Base-by-base conservation (phyloP, 2,113 vertebrate genomes). In the Lepidothrix coronata region DNA sequence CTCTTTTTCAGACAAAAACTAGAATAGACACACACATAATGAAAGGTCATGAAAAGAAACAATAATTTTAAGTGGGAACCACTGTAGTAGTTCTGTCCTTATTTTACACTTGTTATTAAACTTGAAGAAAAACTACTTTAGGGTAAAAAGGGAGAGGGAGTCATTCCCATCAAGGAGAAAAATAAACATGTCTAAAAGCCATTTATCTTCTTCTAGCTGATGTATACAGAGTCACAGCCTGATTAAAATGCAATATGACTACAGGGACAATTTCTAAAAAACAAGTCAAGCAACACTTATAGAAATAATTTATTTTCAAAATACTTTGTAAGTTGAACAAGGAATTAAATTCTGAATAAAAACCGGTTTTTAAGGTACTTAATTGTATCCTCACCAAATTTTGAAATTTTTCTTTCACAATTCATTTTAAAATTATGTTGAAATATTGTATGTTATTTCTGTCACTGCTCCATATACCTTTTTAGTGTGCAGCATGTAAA, bases 231-330 rank as follows among this genome's bases (percentile, higher is more conserved):
- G 58, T 61, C 75, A 83, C 30, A 78, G n/a, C 35, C 65, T 93
- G 80, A 94, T 88, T 89, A 87, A 96, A 95, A 70, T 58, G 59
- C 79, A 95, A 35, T 41, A 72, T 55, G 39, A 59, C 81, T 82
- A 49, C 2, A 54, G 14, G n/a, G 37, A 76, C 10, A 79, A 82
- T n/a, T 78, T 89, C 39, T 92, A 66, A 70, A 88, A 63, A 93
- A 35, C 7, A 96, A 71, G 27, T 95, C 31, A 91, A 85, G 23
- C 48, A 94, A 62, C 41, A 73, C 18, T 62, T 71, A 72, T 1
- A 62, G n/a, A 89, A 93, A 93, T 71, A 79, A 78, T 25, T 91
- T 76, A 8, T 90, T 97, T 95, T 91, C 52, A 80, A 90, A 86
- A 94, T 76, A 43, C 7, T 57, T 25, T 19, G 27, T 62, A 77